A percentile compares a stretch with the other conserved stretches of the same genome.
Conservation (phyloP, 2,113 vertebrate species). For the Rhynchopsitta pachyrhyncha region DNA sequence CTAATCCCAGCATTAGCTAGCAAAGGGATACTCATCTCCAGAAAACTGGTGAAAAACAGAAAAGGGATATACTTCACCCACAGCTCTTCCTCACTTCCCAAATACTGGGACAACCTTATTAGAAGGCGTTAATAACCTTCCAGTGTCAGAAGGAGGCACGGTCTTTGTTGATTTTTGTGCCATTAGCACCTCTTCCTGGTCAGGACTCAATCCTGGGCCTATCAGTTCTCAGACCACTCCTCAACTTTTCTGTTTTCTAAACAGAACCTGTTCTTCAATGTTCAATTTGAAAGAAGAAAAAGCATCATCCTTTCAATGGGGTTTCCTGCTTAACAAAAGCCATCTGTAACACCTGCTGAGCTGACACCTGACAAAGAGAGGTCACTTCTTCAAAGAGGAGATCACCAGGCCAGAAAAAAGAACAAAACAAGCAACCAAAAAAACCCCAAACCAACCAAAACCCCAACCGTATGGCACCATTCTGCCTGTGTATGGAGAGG, state of each 20-base stretch:
- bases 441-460: background rate
- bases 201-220: background rate
- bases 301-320: background rate
- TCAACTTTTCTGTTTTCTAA: background rate
- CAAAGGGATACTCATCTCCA: background rate
- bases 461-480: background rate
- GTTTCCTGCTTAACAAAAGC: background rate
- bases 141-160: background rate
- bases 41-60: background rate
- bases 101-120: background rate
- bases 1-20: background rate
- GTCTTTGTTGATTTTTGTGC: background rate
- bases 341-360: background rate
- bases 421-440: background rate
- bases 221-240: background rate
- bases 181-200: background rate
- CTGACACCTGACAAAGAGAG: background rate
- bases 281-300: background rate
- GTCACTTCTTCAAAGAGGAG: background rate
- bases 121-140: background rate
- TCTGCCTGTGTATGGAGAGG: background rate
- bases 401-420: background rate
- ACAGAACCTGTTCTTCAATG: conserved; percentile 1
- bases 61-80: background rate
- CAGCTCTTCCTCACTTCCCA: background rate